Evolutionary conservation across 37 sponge, comb jelly and placozoan genomes (phyloP).

Genomic region (Amphimedon queenslandica): DNA sequence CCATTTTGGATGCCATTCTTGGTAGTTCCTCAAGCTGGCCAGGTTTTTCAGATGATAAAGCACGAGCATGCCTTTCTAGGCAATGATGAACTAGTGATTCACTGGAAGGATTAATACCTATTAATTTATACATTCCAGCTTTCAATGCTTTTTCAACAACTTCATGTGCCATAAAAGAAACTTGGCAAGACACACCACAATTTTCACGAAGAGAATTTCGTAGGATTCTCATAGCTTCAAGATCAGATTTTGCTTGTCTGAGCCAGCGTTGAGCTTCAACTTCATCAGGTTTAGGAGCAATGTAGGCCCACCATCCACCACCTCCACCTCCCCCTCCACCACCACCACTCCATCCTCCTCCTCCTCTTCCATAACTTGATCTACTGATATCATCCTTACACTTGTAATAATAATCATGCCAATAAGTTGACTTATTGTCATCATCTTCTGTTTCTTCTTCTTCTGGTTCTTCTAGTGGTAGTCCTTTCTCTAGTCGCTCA

Average conservation of each 20-base stretch:
- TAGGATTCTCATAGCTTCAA: neutral
- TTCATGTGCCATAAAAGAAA: slow-evolving; percentile 56
- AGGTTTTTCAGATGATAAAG: neutral
- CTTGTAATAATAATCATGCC: neutral
- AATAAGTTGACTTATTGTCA: neutral
- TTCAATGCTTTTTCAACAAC: slow-evolving; percentile 64
- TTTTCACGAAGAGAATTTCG: neutral
- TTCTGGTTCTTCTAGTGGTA: slow-evolving; percentile 11
- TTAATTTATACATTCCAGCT: slow-evolving; percentile 41
- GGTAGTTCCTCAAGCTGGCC: neutral
- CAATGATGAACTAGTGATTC: neutral
- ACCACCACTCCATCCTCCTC: neutral
- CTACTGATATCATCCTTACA: neutral
- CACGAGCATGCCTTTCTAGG: neutral
- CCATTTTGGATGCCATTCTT: neutral
- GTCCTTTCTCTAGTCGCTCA: slow-evolving; percentile 17
- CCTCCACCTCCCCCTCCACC: neutral
- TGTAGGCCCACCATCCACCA: neutral
- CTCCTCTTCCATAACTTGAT: too few species aligned
- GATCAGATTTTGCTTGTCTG: slow-evolving; percentile 11
- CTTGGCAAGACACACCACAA: slow-evolving; percentile 14
- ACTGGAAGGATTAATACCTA: neutral
- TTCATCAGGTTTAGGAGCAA: neutral
- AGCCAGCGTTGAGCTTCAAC: neutral
- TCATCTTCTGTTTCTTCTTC: neutral